Evolutionary conservation across 2,113 vertebrate genomes (phyloP).

Genomic region (Macquaria ambigua): DNA sequence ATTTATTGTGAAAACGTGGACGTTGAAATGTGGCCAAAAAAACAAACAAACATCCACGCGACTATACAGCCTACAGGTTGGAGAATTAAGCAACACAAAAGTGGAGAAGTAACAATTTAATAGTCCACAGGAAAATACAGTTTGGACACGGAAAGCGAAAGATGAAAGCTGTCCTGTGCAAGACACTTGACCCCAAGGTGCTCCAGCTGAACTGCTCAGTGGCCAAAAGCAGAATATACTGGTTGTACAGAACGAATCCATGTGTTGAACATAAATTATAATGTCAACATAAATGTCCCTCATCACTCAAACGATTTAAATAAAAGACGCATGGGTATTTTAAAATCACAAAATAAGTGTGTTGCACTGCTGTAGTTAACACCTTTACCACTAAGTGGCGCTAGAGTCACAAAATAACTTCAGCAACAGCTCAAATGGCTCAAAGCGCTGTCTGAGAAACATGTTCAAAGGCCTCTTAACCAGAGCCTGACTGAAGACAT

Average conservation of each 20-base stretch:
- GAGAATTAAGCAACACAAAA: not conserved
- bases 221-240: not conserved
- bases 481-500: not conserved
- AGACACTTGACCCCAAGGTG: not conserved
- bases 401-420: constrained; percentile 18
- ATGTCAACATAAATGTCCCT: not conserved
- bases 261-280: not conserved
- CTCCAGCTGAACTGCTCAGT: not conserved
- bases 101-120: not conserved
- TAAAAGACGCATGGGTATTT: not conserved
- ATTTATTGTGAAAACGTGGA: not conserved
- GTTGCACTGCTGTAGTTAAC: not conserved
- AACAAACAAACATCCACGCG: not conserved
- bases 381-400: constrained; percentile 37
- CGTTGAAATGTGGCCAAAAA: not conserved
- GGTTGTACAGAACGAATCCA: not conserved
- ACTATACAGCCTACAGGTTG: not conserved
- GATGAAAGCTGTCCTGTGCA: not conserved
- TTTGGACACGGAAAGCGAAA: not conserved
- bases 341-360: not conserved
- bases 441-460: not conserved
- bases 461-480: constrained; percentile 13
- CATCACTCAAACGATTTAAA: not conserved
- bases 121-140: not conserved
- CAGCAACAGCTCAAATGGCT: not conserved